Conservation (phyloP, 37 sponge, comb jelly and placozoan genomes). For the Hexactinellida sp. region DNA sequence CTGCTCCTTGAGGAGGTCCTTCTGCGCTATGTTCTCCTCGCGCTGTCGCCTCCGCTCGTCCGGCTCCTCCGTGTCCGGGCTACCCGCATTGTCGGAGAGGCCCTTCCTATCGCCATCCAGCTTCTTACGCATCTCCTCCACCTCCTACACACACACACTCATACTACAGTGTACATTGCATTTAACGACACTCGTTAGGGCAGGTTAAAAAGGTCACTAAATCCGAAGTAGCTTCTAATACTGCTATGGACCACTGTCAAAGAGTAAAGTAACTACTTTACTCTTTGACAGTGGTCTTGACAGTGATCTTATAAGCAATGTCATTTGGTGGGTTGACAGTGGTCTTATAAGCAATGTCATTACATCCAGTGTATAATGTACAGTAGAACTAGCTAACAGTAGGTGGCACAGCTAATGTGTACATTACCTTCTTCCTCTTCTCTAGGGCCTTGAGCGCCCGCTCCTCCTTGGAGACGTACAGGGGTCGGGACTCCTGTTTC, state of each 20-base stretch:
- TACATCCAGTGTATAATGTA: no score
- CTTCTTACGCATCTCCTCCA: slow-evolving; percentile 31
- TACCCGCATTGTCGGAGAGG: background rate
- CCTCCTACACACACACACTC: slow-evolving; percentile 30
- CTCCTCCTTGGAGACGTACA: slow-evolving; percentile 79
- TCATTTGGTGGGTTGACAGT: no score
- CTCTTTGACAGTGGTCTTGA: no score
- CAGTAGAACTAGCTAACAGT: background rate
- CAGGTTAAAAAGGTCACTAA: no score
- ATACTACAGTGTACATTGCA: background rate
- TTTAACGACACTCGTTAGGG: no score
- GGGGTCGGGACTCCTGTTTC: slow-evolving; percentile 64
- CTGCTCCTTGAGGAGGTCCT: slow-evolving; percentile 58
- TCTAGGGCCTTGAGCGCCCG: slow-evolving; percentile 62
- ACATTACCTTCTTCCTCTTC: slow-evolving; percentile 47
- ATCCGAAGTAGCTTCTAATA: no score
- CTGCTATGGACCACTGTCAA: no score
- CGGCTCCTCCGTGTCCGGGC: slow-evolving; percentile 19
- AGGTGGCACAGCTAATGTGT: background rate
- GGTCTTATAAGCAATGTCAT: no score
- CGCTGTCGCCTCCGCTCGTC: slow-evolving; percentile 28
- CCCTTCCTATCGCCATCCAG: slow-evolving; percentile 21
- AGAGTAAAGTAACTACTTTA: no score
- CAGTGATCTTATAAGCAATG: no score
- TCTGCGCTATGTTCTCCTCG: slow-evolving; percentile 36